phyloP scores from a whole-genome alignment of 30 jellyfish, hydroid and myxozoan species.

The Aurelia sp. region DNA sequence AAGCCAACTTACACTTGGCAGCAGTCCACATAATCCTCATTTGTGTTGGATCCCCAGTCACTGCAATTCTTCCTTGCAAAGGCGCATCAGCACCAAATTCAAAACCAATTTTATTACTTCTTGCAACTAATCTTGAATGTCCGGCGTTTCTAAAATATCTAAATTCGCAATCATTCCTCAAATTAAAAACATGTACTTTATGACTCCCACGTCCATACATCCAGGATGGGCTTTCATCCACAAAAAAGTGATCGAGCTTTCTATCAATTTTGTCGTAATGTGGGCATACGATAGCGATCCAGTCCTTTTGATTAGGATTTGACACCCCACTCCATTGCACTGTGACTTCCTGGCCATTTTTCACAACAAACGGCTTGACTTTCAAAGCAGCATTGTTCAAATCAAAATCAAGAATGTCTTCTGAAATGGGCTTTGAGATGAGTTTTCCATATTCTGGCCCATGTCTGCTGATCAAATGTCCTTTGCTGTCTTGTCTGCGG shows the following conservation, averaged over 20 bases:
- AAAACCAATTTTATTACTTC: conserved; percentile 85
- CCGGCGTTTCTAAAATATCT: conserved; percentile 77
- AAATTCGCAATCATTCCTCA: conserved; percentile 87
- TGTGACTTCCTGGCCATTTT: conserved; percentile 86
- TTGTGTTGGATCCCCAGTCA: conserved; percentile 88
- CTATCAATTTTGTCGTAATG: conserved; percentile 45
- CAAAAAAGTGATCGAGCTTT: conserved; percentile 86
- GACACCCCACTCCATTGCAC: conserved; percentile 85
- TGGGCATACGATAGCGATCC: conserved; percentile 94
- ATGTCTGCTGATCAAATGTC: conserved; percentile 64
- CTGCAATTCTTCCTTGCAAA: conserved; percentile 91
- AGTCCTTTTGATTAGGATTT: conserved; percentile 83
- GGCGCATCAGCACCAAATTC: conserved; percentile 83
- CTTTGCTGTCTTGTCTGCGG: conserved; percentile 64
- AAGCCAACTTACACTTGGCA: conserved; percentile 67
- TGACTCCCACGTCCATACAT: conserved; percentile 80
- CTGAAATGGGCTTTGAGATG: conserved; percentile 56
- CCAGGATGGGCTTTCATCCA: conserved; percentile 74
- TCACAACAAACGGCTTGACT: conserved; percentile 79
- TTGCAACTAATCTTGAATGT: conserved; percentile 73
- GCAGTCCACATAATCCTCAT: conserved; percentile 99
- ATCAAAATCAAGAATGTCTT: conserved; percentile 49
- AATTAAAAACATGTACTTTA: conserved; percentile 77
- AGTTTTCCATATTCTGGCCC: conserved; percentile 71
- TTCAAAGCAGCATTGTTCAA: conserved; percentile 56